Percentiles rank a stretch among this genome's conserved stretches.
Conservation (phyloP, 2,888 invertebrate genomes). For the Quadriops clusia region DNA sequence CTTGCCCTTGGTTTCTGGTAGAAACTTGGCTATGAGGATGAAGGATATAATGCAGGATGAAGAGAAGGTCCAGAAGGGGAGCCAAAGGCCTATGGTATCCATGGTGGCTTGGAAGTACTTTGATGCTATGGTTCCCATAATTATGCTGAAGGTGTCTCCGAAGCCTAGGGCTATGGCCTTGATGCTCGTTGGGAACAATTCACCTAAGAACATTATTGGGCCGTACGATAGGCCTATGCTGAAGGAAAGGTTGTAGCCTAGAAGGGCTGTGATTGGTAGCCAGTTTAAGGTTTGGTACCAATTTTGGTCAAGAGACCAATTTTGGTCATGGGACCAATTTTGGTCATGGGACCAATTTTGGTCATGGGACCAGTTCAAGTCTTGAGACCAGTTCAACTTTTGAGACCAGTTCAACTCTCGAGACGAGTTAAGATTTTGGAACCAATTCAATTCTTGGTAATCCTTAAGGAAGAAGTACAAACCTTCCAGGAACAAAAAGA, state of each 20-base stretch:
- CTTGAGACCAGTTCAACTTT: too few relatives aligned
- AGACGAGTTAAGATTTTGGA: conserved; percentile 14
- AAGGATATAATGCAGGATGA: conserved; percentile 47
- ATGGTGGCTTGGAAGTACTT: conserved; percentile 38
- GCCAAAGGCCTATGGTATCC: too few relatives aligned
- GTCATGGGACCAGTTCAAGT: too few relatives aligned
- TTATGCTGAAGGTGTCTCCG: conserved; percentile 41
- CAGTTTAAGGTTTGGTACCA: conserved; percentile 30
- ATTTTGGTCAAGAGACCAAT: too few relatives aligned
- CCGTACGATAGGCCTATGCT: conserved; percentile 41
- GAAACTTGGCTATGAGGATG: conserved; percentile 44
- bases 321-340: too few relatives aligned
- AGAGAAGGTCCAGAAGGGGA: conserved; percentile 54
- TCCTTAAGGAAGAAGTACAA: conserved; percentile 39
- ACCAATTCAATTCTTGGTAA: conserved; percentile 24
- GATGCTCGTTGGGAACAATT: conserved; percentile 43
- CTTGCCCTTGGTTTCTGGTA: conserved; percentile 61
- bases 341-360: too few relatives aligned
- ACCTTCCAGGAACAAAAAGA: conserved; percentile 34
- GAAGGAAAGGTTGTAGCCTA: conserved; percentile 40
- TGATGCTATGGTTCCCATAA: conserved; percentile 38
- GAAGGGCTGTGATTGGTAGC: conserved; percentile 39
- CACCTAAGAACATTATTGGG: conserved; percentile 40
- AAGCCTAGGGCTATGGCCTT: conserved; percentile 44
- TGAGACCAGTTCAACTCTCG: too few relatives aligned